phyloP scores from a whole-genome alignment of 2,113 vertebrate species.

The Monarcha castaneiventris region DNA sequence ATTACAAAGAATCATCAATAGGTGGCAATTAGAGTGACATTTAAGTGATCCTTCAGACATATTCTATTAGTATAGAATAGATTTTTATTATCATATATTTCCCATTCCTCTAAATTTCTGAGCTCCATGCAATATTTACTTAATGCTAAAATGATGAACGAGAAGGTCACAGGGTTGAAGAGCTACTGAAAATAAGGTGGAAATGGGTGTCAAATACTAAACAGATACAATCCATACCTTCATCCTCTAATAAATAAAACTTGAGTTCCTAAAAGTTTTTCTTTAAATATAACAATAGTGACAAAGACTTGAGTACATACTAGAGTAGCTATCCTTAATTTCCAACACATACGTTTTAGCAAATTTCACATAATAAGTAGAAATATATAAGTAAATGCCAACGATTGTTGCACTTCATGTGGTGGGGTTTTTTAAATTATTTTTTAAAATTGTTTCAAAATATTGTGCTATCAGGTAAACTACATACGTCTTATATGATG shows the following conservation, averaged over 20 bases:
- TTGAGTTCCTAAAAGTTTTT: background rate
- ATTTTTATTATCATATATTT: background rate
- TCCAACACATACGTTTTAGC: background rate
- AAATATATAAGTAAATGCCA: background rate
- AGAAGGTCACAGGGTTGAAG: background rate
- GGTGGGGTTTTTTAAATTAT: fast-evolving
- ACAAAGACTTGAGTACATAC: background rate
- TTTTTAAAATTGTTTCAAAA: background rate
- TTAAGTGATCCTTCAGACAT: background rate
- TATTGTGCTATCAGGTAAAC: background rate
- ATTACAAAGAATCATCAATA: slow-evolving; percentile 2
- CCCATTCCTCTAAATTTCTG: background rate
- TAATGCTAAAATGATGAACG: background rate
- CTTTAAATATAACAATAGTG: background rate
- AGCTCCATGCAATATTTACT: background rate
- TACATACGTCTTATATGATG: background rate
- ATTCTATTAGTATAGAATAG: background rate
- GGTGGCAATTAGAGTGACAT: background rate
- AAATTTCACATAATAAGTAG: background rate
- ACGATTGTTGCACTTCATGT: fast-evolving
- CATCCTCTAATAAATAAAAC: background rate
- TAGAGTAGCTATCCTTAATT: background rate
- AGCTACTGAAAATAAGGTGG: background rate
- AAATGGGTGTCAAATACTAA: background rate
- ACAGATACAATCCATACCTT: background rate